Conservation (phyloP, 2,113 vertebrate species). For the Peucedramus taeniatus region DNA sequence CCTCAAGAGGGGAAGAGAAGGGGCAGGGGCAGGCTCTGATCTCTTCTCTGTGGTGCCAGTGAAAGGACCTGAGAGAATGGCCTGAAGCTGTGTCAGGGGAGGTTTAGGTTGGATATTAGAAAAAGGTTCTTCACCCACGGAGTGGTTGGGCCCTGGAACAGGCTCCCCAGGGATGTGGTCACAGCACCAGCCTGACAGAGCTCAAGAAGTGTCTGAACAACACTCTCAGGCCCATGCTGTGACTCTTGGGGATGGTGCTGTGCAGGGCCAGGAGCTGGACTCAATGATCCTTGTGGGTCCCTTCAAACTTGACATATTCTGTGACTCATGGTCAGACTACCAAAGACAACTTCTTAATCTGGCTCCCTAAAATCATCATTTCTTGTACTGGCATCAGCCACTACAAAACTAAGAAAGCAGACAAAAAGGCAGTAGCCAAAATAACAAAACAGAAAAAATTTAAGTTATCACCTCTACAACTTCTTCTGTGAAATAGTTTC, state of each 20-base stretch:
- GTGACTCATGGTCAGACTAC: background rate
- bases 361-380: background rate
- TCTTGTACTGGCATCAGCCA: fast-evolving
- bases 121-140: background rate
- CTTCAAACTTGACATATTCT: background rate
- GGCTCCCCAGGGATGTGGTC: no score
- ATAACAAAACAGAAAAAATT: background rate
- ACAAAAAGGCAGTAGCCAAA: background rate
- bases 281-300: fast-evolving
- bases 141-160: fast-evolving
- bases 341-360: background rate
- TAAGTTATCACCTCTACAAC: background rate
- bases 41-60: background rate
- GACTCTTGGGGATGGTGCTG: background rate
- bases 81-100: background rate
- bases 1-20: fast-evolving
- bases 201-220: fast-evolving
- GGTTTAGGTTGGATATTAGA: background rate
- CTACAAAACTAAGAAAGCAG: background rate
- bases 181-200: background rate
- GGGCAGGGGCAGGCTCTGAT: background rate
- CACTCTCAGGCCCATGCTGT: fast-evolving
- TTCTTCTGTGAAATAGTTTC: background rate
- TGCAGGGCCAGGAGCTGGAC: background rate
- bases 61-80: fast-evolving